Percentiles rank a stretch among this genome's conserved stretches.
Conservation (phyloP, 2,113 vertebrate species). For the Panurus biarmicus region DNA sequence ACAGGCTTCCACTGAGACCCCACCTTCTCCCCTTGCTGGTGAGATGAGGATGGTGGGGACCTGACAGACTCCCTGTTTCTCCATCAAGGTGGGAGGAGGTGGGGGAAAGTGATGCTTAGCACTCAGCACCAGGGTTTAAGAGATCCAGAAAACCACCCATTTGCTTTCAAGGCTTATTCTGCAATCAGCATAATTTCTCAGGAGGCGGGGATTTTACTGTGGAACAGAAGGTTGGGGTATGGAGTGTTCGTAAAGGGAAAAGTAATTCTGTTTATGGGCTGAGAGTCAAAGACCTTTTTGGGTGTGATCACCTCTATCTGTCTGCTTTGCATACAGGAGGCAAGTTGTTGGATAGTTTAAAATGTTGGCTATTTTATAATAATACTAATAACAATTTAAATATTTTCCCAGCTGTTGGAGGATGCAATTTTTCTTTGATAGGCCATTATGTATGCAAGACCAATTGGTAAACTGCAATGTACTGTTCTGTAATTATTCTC, state of each 20-base stretch:
- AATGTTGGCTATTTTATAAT: constrained; percentile 4
- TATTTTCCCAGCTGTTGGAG: constrained; percentile 45
- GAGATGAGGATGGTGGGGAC: neutral
- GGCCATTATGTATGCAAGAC: constrained; percentile 53
- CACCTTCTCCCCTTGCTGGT: neutral
- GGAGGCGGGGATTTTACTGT: neutral
- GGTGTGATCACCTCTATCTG: neutral
- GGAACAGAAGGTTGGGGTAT: constrained; percentile 8
- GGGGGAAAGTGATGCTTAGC: neutral
- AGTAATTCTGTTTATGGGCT: neutral
- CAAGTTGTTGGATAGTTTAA: neutral
- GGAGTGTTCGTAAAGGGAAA: neutral
- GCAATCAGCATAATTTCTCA: neutral
- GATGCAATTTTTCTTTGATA: constrained; percentile 9
- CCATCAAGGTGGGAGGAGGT: neutral
- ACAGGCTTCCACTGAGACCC: neutral
- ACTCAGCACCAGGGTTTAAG: neutral
- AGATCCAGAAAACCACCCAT: neutral
- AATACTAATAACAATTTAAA: constrained; percentile 34
- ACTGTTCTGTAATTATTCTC: constrained; percentile 59
- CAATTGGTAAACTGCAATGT: constrained; percentile 58
- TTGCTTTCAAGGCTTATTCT: neutral
- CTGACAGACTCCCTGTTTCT: neutral
- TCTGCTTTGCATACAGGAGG: neutral
- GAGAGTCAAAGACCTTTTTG: neutral